Conservation (phyloP, 1,140 invertebrate genomes). For the Chymomyza costata region DNA sequence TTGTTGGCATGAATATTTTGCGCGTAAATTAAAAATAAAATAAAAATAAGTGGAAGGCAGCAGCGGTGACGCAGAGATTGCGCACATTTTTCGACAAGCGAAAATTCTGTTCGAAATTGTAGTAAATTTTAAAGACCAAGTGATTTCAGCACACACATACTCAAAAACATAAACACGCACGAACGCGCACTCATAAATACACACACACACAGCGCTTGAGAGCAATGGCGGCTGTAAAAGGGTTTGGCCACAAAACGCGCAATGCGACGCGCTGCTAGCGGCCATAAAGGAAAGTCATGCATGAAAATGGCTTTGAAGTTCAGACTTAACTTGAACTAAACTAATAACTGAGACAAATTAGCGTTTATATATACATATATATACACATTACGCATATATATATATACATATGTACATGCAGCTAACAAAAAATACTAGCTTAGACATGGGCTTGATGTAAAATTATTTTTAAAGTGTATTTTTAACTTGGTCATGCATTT, state of each 20-base stretch:
- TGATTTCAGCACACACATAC: too few species aligned
- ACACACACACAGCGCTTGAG: neutral
- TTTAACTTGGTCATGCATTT: too few species aligned
- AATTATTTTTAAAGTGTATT: too few species aligned
- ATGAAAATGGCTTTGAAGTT: constrained; percentile 58
- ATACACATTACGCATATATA: constrained; percentile 5
- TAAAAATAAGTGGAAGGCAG: neutral
- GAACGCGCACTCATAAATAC: neutral
- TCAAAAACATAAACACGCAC: too few species aligned
- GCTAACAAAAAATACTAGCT: neutral
- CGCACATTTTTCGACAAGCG: constrained; percentile 47
- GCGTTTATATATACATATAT: constrained; percentile 16
- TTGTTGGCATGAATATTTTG: constrained; percentile 23
- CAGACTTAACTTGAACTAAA: constrained; percentile 22
- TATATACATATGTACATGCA: neutral
- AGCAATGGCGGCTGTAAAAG: constrained; percentile 28
- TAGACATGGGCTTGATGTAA: too few species aligned
- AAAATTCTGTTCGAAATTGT: too few species aligned
- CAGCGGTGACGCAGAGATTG: too few species aligned
- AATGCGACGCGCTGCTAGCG: constrained; percentile 11
- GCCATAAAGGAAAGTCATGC: constrained; percentile 29
- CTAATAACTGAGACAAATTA: constrained; percentile 53
- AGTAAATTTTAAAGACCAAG: too few species aligned
- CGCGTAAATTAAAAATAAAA: constrained; percentile 48
- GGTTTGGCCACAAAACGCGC: constrained; percentile 53